Percentiles rank a stretch among this genome's conserved stretches.
These are phyloP conservation scores for Uropsilus gracilis DNA, from an alignment of 2,113 vertebrate genomes.

Conservation along the genomic window DNA sequence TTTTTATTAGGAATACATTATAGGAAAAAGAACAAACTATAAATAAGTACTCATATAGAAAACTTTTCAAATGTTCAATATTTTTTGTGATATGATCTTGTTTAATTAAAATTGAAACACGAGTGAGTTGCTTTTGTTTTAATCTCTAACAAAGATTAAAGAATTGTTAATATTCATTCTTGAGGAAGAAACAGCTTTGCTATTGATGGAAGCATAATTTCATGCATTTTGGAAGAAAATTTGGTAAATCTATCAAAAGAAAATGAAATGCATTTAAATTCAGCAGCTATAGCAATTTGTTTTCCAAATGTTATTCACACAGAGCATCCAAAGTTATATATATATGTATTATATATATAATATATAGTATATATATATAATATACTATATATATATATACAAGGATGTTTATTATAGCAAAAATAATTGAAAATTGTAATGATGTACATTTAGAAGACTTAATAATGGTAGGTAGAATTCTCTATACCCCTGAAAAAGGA, in stretches of 20 bases:
- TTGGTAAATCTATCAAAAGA: not conserved
- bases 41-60: slow-evolving; percentile 16
- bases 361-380: too few relatives aligned
- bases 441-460: not conserved
- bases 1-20: slow-evolving; percentile 6
- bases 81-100: not conserved
- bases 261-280: not conserved
- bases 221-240: not conserved
- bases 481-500: not conserved
- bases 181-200: not conserved
- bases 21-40: not conserved
- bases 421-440: slow-evolving; percentile 27
- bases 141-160: not conserved
- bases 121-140: not conserved
- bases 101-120: slow-evolving; percentile 47
- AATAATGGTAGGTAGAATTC: not conserved
- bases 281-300: not conserved
- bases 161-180: not conserved
- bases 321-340: not conserved
- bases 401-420: not conserved
- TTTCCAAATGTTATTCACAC: not conserved
- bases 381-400: too few relatives aligned
- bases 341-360: too few relatives aligned
- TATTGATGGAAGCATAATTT: not conserved
- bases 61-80: not conserved